A percentile compares a stretch with the other conserved stretches of the same genome.
These are phyloP conservation scores for Equus quagga DNA, from an alignment of 2,113 vertebrate species.

Conservation along the genomic window DNA sequence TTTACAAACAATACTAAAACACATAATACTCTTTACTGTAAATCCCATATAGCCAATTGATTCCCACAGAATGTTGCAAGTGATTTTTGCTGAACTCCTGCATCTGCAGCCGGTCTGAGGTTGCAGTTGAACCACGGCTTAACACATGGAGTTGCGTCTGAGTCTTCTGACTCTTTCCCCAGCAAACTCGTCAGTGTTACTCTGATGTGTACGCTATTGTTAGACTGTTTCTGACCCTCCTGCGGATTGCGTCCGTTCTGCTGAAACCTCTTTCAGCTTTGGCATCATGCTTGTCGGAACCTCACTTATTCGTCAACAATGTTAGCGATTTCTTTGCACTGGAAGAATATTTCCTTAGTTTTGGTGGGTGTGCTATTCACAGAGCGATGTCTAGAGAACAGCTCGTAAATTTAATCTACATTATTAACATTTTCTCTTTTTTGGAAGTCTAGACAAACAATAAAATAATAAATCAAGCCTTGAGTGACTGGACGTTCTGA, in stretches of 20 bases:
- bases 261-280: not conserved
- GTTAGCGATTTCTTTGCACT: not conserved
- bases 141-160: not conserved
- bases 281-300: not conserved
- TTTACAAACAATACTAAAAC: slow-evolving; percentile 14
- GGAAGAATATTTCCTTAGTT: not conserved
- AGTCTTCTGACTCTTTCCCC: not conserved
- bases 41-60: not conserved
- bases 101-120: not conserved
- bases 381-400: not conserved
- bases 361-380: not conserved
- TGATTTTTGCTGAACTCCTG: not conserved
- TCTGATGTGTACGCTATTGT: not conserved
- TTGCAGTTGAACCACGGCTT: not conserved
- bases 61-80: not conserved
- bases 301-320: not conserved
- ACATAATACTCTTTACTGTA: not conserved
- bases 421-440: slow-evolving; percentile 7
- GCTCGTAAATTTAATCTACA: not conserved
- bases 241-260: not conserved
- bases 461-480: not conserved
- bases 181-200: not conserved
- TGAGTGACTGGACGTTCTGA: not conserved
- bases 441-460: not conserved
- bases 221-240: not conserved